A percentile compares a stretch with the other conserved stretches of the same genome.
phyloP scores from a whole-genome alignment of 2,113 vertebrate species.

The Seriola rivoliana region DNA sequence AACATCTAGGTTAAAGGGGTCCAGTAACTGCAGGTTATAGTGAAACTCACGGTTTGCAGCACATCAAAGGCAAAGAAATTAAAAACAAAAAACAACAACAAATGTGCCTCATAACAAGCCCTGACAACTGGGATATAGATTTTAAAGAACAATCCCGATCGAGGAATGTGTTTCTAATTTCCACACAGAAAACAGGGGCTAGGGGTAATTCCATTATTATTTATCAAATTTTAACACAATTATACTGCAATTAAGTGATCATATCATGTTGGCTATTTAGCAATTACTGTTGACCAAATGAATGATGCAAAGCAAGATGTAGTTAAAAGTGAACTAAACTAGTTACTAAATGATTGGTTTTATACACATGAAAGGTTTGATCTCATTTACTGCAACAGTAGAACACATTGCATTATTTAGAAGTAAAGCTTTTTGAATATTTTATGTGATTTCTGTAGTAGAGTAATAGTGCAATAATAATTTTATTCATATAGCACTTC shows the following conservation, averaged over 20 bases:
- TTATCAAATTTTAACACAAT: neutral
- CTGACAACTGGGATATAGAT: neutral
- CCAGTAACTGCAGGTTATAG: neutral
- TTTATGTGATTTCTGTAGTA: neutral
- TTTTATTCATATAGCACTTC: no score
- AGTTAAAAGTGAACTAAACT: neutral
- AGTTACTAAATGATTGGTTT: neutral
- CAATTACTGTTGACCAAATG: neutral
- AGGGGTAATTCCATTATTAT: neutral
- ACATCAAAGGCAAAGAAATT: neutral
- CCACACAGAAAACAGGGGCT: neutral
- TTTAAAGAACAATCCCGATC: neutral
- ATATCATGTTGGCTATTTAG: neutral
- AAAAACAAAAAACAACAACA: neutral
- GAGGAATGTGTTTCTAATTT: neutral
- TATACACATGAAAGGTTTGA: neutral
- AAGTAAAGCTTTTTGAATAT: neutral
- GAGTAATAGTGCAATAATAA: no score
- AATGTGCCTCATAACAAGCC: neutral
- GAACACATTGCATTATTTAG: neutral
- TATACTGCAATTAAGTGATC: neutral
- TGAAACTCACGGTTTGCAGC: neutral
- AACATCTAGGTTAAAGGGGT: neutral
- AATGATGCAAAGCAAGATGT: neutral
- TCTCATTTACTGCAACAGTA: neutral